Conservation (phyloP, 2,113 vertebrate species). For the Tricholaema leucomelas region DNA sequence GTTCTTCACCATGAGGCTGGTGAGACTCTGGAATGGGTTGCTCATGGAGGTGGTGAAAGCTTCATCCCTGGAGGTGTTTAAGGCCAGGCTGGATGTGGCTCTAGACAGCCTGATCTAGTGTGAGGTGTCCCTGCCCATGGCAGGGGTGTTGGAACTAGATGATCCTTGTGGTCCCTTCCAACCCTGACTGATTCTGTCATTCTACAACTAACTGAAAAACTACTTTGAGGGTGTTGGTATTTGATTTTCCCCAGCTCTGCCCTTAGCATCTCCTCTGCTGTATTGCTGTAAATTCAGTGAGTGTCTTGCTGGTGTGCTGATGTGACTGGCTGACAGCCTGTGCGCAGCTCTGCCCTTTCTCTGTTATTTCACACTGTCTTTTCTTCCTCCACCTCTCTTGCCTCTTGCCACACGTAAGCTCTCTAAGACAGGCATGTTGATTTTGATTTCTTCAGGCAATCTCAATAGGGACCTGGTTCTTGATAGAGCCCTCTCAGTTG, state of each 20-base stretch:
- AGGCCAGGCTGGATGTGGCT: no score
- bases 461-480: background rate
- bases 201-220: background rate
- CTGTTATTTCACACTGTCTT: background rate
- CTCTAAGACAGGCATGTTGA: background rate
- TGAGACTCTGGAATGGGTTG: no score
- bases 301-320: background rate
- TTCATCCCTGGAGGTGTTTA: no score
- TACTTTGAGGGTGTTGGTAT: background rate
- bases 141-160: no score
- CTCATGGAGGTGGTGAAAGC: no score
- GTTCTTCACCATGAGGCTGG: no score
- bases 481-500: background rate
- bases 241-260: background rate
- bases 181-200: no score
- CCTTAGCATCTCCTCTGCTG: background rate
- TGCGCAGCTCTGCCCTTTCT: background rate
- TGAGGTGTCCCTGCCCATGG: no score
- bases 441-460: background rate
- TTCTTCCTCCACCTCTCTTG: background rate
- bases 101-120: no score
- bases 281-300: background rate
- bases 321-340: background rate
- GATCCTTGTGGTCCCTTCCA: no score
- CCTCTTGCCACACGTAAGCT: background rate